These are phyloP conservation scores for Oreortyx pictus DNA, from an alignment of 2,797 vertebrate species.

Conservation along the genomic window DNA sequence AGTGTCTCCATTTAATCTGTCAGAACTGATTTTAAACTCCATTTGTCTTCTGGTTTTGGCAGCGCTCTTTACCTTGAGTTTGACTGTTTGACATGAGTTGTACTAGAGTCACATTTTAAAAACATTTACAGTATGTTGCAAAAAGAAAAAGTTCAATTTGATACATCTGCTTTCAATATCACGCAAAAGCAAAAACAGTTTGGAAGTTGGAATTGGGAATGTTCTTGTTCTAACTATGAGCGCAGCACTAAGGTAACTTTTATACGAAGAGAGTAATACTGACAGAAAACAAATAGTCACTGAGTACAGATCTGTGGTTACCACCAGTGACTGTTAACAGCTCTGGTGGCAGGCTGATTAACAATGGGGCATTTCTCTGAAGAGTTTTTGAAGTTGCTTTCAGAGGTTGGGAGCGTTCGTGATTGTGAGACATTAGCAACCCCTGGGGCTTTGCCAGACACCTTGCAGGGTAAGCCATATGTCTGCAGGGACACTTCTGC, in stretches of 20 bases:
- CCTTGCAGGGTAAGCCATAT: not conserved
- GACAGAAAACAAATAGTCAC: conserved; percentile 92
- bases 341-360: conserved; percentile 84
- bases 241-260: conserved; percentile 88
- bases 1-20: conserved; percentile 89
- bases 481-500: not conserved
- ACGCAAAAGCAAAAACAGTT: conserved; percentile 88
- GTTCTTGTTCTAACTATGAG: conserved; percentile 85
- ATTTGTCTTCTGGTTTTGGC: conserved; percentile 91
- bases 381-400: not conserved
- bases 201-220: conserved; percentile 86
- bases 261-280: conserved; percentile 88
- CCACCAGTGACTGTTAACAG: conserved; percentile 86
- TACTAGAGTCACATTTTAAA: conserved; percentile 83
- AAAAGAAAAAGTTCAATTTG: conserved; percentile 65
- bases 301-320: conserved; percentile 87
- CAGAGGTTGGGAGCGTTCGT: not conserved
- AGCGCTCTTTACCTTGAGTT: conserved; percentile 86
- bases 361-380: conserved; percentile 43
- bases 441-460: not conserved
- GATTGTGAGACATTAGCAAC: not conserved
- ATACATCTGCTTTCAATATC: conserved; percentile 96
- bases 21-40: conserved; percentile 88
- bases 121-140: conserved; percentile 77
- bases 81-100: conserved; percentile 86